These are phyloP conservation scores for Hydrolagus colliei DNA, from an alignment of 2,797 vertebrate species.

Conservation along the genomic window DNA sequence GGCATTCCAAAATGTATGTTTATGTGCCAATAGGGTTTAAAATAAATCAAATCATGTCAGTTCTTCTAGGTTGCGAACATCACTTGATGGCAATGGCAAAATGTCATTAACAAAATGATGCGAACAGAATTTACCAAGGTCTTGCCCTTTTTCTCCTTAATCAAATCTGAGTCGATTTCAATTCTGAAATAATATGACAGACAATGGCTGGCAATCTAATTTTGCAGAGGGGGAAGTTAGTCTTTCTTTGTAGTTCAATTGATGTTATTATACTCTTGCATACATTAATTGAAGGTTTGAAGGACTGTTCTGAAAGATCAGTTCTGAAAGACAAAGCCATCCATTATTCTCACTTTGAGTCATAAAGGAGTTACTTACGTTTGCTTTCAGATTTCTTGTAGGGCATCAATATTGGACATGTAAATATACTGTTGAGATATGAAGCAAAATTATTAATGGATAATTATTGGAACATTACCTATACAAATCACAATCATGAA, in stretches of 20 bases:
- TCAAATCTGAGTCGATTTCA: conserved; percentile 22
- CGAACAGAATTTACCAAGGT: not conserved
- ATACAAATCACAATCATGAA: too few relatives aligned
- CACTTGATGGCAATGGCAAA: conserved; percentile 2
- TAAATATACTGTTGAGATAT: too few relatives aligned
- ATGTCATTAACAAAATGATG: conserved; percentile 12
- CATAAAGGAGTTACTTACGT: not conserved
- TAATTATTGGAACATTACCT: too few relatives aligned
- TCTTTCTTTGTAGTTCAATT: not conserved
- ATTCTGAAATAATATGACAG: conserved; percentile 23
- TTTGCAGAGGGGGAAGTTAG: conserved; percentile 12
- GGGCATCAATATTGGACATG: not conserved
- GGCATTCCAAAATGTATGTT: not conserved
- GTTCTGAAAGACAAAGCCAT: not conserved
- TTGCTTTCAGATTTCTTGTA: not conserved
- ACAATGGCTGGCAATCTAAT: conserved; percentile 10
- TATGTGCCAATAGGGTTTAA: not conserved
- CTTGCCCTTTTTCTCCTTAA: conserved; percentile 21
- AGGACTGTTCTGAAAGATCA: not conserved
- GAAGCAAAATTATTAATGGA: too few relatives aligned
- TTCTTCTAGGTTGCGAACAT: not conserved
- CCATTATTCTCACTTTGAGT: not conserved
- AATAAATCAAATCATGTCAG: not conserved
- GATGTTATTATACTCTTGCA: conserved; percentile 10
- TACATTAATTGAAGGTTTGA: conserved; percentile 14